These are phyloP conservation scores for Acipenser ruthenus DNA, from an alignment of 2,797 vertebrate genomes.

Conservation along the genomic window DNA sequence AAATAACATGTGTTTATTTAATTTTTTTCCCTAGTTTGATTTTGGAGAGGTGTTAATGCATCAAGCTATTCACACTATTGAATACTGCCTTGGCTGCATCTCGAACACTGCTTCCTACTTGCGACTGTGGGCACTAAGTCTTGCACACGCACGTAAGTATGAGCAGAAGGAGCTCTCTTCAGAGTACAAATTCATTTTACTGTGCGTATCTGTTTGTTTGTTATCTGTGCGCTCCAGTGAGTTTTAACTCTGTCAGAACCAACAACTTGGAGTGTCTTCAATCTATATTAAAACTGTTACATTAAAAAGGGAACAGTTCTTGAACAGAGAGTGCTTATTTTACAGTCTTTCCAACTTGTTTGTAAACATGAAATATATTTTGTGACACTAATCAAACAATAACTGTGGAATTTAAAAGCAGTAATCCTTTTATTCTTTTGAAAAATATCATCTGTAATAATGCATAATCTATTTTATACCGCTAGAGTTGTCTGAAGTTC, in stretches of 20 bases:
- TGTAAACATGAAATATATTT: not conserved
- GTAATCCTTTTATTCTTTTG: not conserved
- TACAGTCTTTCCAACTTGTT: not conserved
- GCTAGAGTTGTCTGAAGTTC: slow-evolving; percentile 86
- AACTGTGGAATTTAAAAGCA: not conserved
- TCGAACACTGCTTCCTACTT: slow-evolving; percentile 96
- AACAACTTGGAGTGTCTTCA: too few relatives aligned
- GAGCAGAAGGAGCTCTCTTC: not conserved
- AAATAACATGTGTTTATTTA: not conserved
- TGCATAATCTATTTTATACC: slow-evolving; percentile 9
- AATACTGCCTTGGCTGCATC: slow-evolving; percentile 89
- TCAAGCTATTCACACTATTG: slow-evolving; percentile 89
- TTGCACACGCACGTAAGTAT: slow-evolving; percentile 93
- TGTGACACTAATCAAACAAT: not conserved
- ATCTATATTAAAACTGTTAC: too few relatives aligned
- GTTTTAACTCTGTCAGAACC: too few relatives aligned
- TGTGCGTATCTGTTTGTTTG: not conserved
- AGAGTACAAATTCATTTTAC: not conserved
- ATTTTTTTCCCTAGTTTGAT: slow-evolving; percentile 61
- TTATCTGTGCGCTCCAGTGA: too few relatives aligned
- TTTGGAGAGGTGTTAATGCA: slow-evolving; percentile 80
- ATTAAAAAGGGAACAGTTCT: not conserved
- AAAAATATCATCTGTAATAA: not conserved
- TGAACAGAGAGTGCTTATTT: not conserved
- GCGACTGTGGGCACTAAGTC: slow-evolving; percentile 90